These are phyloP conservation scores for Ommatoiulus sabulosus DNA, from an alignment of 2,888 invertebrate genomes.

Conservation along the genomic window DNA sequence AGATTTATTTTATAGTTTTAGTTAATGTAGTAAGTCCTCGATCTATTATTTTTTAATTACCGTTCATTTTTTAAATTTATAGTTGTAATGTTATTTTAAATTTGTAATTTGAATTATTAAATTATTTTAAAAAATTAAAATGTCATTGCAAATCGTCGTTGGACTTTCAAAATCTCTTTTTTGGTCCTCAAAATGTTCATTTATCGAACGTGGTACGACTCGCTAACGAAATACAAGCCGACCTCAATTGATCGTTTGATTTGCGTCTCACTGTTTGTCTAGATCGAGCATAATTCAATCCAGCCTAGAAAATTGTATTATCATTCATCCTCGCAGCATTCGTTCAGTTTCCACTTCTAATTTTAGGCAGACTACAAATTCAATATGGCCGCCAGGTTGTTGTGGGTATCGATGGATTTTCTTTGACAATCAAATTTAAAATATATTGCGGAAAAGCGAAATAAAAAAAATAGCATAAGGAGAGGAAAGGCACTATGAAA, in stretches of 20 bases:
- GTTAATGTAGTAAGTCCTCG: no score
- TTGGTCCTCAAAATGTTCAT: background rate
- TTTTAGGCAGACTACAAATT: background rate
- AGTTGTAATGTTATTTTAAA: no score
- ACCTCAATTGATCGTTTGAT: slow-evolving; percentile 9
- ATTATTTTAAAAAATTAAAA: no score
- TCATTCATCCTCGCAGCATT: slow-evolving; percentile 7
- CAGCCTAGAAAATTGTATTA: background rate
- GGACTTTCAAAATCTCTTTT: background rate
- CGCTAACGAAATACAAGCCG: background rate
- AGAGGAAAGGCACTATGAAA: no score
- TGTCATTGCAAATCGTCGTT: no score
- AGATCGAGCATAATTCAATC: slow-evolving; percentile 35
- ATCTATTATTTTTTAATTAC: no score
- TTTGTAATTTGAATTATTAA: no score
- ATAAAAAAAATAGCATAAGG: no score
- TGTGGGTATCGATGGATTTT: background rate
- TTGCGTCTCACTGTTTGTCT: background rate
- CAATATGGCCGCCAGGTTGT: slow-evolving; percentile 38
- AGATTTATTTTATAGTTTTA: no score
- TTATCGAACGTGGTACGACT: background rate
- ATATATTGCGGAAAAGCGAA: background rate
- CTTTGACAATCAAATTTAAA: slow-evolving; percentile 14
- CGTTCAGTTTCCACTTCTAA: background rate
- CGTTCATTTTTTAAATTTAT: no score